Evolutionary conservation across 2,113 vertebrate species (phyloP), one percentile per base, ranked within the genome.

Genomic region (Tetrax tetrax): DNA sequence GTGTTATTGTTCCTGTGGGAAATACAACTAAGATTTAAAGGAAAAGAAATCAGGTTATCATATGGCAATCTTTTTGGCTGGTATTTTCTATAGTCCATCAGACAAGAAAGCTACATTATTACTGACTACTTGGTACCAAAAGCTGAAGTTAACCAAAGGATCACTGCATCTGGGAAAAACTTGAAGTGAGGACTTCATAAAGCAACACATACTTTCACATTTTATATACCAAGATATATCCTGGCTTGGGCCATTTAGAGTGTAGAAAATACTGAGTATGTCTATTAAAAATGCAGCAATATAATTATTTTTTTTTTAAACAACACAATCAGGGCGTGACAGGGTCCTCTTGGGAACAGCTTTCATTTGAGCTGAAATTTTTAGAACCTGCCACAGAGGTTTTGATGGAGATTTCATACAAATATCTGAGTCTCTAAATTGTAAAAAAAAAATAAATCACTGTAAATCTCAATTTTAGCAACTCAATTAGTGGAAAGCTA

Each of bases 1-100:
- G 72, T 93, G 57, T 41, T 96, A 95, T 54, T 92, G 69, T 23
- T 95, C 87, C 83, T 53, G 78, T 89, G 63, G 75, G 66, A 93
- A 92, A 69, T 56, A n/a, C 57, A 82, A 89, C 47, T 47, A 59
- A 84, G 53, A 59, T 72, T 95, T 80, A 79, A 80, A 92, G 72
- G 56, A 86, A 94, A 94, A 93, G 29, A 56, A 92, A 93, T 54
- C 3, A 0, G 37, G 60, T 90, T 96, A 92, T 84, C 77, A 87
- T 33, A 47, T 66, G 57, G 65, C 51, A 86, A 77, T 71, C 64
- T 48, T 79, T 82, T 65, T 77, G 83, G n/a, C 74, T 87, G 77
- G 43, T 28, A 63, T 92, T 69, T 89, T 65, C 61, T 84, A 38
- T 38, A 87, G 82, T n/a, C 57, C 54, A 71, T 66, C 64, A 86